Evolutionary conservation across 1,140 invertebrate genomes (phyloP).

Genomic region (Augochlora pura): DNA sequence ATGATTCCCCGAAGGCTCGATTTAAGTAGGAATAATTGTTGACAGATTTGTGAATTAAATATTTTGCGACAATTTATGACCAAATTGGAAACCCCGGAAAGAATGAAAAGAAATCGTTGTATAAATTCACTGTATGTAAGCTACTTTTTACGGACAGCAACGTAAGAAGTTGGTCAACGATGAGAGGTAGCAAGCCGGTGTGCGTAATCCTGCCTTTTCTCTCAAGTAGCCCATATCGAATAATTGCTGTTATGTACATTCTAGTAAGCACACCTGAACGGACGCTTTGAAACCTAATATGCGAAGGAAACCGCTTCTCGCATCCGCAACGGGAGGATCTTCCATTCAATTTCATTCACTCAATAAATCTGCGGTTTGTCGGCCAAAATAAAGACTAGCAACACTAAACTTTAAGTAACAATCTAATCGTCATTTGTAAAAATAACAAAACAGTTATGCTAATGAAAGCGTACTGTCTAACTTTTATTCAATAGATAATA

Average conservation of each 20-base stretch:
- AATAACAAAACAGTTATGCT: no score
- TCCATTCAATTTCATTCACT: slow-evolving; percentile 43
- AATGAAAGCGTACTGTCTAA: no score
- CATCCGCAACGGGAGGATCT: slow-evolving; percentile 27
- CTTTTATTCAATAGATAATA: no score
- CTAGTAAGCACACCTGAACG: slow-evolving; percentile 27
- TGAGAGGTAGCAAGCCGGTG: neutral
- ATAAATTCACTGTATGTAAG: no score
- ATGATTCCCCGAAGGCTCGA: neutral
- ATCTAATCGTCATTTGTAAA: neutral
- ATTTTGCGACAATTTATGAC: neutral
- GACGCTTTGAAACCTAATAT: slow-evolving; percentile 37
- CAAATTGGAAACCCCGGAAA: no score
- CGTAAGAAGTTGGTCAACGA: no score
- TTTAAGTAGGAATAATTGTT: neutral
- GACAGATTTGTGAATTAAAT: no score
- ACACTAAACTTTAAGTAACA: neutral
- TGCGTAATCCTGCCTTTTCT: neutral
- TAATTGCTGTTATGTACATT: slow-evolving; percentile 38
- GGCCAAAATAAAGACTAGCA: slow-evolving; percentile 11
- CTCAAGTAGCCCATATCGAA: neutral
- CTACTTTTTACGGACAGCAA: neutral
- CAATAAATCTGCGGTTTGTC: slow-evolving; percentile 33
- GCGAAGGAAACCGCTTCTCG: slow-evolving; percentile 30
- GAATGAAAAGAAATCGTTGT: no score